These are phyloP conservation scores for Iguana delicatissima DNA, from an alignment of 2,797 vertebrate genomes.

Conservation along the genomic window DNA sequence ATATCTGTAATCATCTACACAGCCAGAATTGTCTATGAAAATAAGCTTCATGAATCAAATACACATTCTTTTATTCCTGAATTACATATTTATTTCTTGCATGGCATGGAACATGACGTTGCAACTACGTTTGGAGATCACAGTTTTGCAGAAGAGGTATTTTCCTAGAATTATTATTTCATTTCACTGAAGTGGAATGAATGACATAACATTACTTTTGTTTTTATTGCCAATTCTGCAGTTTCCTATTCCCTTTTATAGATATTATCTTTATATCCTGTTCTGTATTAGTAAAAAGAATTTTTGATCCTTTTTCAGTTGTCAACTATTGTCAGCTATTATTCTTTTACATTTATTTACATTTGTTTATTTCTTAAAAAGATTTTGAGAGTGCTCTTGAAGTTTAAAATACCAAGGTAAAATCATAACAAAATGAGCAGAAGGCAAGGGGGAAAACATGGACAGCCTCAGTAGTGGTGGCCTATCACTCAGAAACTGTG, in stretches of 20 bases:
- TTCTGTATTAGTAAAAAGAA: too few species aligned
- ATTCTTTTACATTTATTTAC: too few species aligned
- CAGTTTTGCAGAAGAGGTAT: neutral
- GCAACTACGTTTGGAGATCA: neutral
- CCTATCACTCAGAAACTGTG: neutral
- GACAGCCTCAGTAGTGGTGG: neutral
- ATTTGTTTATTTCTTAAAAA: too few species aligned
- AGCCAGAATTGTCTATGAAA: neutral
- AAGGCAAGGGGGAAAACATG: neutral
- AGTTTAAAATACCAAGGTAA: too few species aligned
- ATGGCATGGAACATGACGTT: neutral
- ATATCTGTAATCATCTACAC: neutral
- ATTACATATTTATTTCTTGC: neutral
- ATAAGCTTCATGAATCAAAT: neutral
- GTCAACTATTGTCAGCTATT: too few species aligned
- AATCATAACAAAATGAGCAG: neutral
- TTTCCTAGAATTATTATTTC: neutral
- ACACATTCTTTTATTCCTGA: neutral
- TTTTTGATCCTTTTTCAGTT: too few species aligned
- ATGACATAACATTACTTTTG: neutral
- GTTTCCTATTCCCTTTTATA: neutral
- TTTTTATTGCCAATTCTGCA: neutral
- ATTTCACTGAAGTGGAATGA: neutral
- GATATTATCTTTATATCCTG: neutral
- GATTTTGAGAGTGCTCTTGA: too few species aligned